Percentiles rank a stretch among this genome's conserved stretches.
phyloP scores from a whole-genome alignment of 2,113 vertebrate genomes.

The Crocuta crocuta region DNA sequence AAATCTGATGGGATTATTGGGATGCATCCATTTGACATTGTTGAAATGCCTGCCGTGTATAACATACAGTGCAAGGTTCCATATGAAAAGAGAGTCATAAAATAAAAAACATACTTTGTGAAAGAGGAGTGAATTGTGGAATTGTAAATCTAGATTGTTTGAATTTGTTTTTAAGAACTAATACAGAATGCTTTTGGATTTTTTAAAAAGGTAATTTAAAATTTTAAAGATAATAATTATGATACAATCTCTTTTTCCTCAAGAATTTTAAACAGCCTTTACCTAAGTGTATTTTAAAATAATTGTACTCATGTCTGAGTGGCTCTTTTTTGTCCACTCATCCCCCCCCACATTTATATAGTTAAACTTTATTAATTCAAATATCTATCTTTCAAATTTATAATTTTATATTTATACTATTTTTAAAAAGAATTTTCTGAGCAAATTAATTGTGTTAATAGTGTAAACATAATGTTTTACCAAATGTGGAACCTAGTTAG shows the following conservation, averaged over 20 bases:
- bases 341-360: not conserved
- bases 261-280: not conserved
- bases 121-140: not conserved
- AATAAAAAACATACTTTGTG: not conserved
- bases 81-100: not conserved
- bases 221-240: not conserved
- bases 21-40: not conserved
- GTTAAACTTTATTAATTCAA: slow-evolving; percentile 4
- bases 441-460: not conserved
- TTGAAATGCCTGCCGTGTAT: not conserved
- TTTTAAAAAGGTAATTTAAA: slow-evolving; percentile 42
- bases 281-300: not conserved
- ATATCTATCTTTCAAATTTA: not conserved
- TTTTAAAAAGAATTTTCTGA: slow-evolving; percentile 35
- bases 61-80: not conserved
- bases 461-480: not conserved
- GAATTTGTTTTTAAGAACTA: not conserved
- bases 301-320: not conserved
- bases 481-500: slow-evolving; percentile 29
- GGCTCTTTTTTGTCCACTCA: not conserved
- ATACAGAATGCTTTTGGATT: not conserved
- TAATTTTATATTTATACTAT: slow-evolving; percentile 30
- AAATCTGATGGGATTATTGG: not conserved
- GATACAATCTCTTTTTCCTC: not conserved
- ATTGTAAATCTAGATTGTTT: not conserved